A percentile compares a stretch with the other conserved stretches of the same genome.
Conservation (phyloP, 2,888 invertebrate genomes). For the Drosophila borealis region DNA sequence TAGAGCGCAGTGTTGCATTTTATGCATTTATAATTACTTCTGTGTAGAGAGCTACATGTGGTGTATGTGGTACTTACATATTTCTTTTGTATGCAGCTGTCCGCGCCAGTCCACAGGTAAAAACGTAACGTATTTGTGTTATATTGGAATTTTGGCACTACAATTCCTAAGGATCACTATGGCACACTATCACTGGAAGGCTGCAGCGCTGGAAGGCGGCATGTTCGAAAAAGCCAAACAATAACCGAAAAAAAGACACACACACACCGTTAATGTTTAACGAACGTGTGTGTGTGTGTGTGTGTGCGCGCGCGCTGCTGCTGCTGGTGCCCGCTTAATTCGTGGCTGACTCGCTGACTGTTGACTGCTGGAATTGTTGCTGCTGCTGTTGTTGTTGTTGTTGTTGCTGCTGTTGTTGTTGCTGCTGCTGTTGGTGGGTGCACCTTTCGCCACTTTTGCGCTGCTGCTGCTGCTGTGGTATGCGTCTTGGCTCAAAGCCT, state of each 20-base stretch:
- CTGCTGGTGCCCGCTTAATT: slow-evolving; percentile 14
- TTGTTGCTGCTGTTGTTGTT: slow-evolving; percentile 27
- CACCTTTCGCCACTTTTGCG: slow-evolving; percentile 75
- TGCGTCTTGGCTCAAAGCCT: slow-evolving; percentile 44
- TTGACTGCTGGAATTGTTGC: slow-evolving; percentile 30
- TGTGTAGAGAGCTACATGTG: slow-evolving; percentile 27
- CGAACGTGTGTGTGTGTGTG: slow-evolving; percentile 13
- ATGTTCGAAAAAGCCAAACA: slow-evolving; percentile 29
- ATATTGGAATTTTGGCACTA: slow-evolving; percentile 52
- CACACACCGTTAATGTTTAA: slow-evolving; percentile 32
- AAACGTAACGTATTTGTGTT: slow-evolving; percentile 28
- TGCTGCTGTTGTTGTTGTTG: slow-evolving; percentile 22
- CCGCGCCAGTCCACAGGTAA: slow-evolving; percentile 38
- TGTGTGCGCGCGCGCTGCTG: slow-evolving; percentile 3
- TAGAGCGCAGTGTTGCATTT: slow-evolving; percentile 62
- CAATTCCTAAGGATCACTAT: slow-evolving; percentile 61
- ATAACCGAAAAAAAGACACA: slow-evolving; percentile 19
- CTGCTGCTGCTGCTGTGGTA: slow-evolving; percentile 28
- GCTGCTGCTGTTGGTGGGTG: slow-evolving; percentile 70
- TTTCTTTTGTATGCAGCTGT: slow-evolving; percentile 39
- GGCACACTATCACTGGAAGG: slow-evolving; percentile 55
- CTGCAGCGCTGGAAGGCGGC: slow-evolving; percentile 31
- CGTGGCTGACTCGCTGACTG: slow-evolving; percentile 11
- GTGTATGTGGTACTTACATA: slow-evolving; percentile 11
- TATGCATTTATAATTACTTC: slow-evolving; percentile 79